Evolutionary conservation across 2,797 vertebrate genomes (phyloP), one percentile per base, ranked within the genome.

Genomic region (Acanthurus leucopareius): DNA sequence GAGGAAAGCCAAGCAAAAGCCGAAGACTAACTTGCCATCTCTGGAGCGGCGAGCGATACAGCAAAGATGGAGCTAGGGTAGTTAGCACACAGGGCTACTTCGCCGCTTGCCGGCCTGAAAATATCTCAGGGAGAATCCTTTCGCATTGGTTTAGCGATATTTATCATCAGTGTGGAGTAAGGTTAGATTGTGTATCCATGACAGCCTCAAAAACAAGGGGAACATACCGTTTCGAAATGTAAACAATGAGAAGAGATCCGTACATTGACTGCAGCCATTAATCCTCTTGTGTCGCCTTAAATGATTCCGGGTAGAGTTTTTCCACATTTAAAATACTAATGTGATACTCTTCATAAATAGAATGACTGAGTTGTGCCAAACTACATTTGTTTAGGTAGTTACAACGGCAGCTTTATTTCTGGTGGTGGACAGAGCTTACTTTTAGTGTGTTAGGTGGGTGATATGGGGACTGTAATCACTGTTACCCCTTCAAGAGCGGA

Each of bases 261-360:
- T 88, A 84, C 83, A 85, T 75, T 79, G 87, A 92, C 91, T 87
- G 91, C 92, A 92, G 86, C 89, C 91, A 93, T 95, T 93, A 94
- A 94, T 94, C 94, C 88, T 58, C 19, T 4, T 82, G 93, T 95
- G 94, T 93, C 86, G 84, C 95, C 85, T 69, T 63, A 87, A 94
- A 93, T 70, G 20, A 62, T 77, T 94, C 94, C 93, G 95, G 92
- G 84, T 87, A 77, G 78, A 58, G 63, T 77, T 80, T 82, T 57
- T 64, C 22, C 74, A 64, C 22, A 22, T 16, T 8, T 69, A 54
- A 25, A 71, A 51, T 74, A 10, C 7, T 45, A 11, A 53, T 5
- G 61, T 10, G 2, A 32, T 0, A n/a, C 1, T 45, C 19, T 13
- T 45, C 15, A 10, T 17, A 0, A 1, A 70, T 10, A 58, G 0